Evolutionary conservation across 2,113 vertebrate species (phyloP).

Genomic region (Ciconia stormi): DNA sequence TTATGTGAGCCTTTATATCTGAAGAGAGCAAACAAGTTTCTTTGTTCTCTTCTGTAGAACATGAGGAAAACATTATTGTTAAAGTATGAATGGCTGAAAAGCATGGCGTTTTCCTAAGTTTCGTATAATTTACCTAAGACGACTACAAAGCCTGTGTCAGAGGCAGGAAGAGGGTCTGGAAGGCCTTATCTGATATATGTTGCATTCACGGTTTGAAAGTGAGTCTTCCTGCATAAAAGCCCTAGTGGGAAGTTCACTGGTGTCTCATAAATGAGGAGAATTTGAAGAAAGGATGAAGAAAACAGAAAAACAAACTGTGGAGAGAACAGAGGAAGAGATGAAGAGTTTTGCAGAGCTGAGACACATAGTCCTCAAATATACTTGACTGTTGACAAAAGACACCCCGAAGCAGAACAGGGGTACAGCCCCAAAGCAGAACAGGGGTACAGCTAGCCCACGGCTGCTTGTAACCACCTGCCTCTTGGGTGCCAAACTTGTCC

Average conservation of each 20-base stretch:
- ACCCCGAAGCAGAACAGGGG: background rate
- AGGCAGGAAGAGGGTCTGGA: background rate
- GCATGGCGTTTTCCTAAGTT: background rate
- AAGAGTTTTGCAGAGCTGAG: background rate
- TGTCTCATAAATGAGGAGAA: background rate
- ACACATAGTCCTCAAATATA: background rate
- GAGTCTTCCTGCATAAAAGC: background rate
- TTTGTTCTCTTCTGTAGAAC: slow-evolving; percentile 5
- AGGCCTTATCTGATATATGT: background rate
- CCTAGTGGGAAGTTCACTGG: background rate
- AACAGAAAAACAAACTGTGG: background rate
- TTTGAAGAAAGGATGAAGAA: background rate
- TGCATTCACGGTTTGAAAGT: background rate
- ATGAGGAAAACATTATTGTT: slow-evolving; percentile 18
- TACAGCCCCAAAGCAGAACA: background rate
- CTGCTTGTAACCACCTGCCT: background rate
- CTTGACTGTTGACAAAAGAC: background rate
- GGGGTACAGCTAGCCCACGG: background rate
- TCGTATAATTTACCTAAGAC: background rate
- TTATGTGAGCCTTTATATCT: background rate
- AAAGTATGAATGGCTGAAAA: background rate
- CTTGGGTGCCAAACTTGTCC: background rate
- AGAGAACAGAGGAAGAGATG: background rate
- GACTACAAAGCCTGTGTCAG: background rate
- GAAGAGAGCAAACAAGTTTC: background rate